A percentile compares a stretch with the other conserved stretches of the same genome.
These are phyloP conservation scores for Euglossa dilemma DNA, from an alignment of 1,140 invertebrate species.

Conservation along the genomic window DNA sequence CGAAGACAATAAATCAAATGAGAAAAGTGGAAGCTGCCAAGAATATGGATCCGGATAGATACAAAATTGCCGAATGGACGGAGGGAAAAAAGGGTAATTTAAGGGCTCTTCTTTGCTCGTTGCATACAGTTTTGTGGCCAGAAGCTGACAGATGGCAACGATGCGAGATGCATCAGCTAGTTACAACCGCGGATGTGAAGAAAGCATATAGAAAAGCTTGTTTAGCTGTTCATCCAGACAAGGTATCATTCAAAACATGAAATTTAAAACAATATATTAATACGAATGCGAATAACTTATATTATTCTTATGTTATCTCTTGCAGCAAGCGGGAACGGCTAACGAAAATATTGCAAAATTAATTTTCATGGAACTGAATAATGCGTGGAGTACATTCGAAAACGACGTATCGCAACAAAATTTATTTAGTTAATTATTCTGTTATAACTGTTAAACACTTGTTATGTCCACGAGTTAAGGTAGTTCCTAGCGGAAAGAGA, in stretches of 20 bases:
- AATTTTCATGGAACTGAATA: constrained; percentile 99
- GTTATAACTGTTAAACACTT: constrained; percentile 68
- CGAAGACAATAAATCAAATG: constrained; percentile 96
- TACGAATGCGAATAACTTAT: not conserved
- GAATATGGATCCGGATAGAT: constrained; percentile 95
- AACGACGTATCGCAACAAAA: constrained; percentile 93
- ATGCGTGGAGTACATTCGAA: constrained; percentile 99
- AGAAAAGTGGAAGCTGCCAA: constrained; percentile 92
- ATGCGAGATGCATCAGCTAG: constrained; percentile 96
- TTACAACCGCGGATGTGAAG: constrained; percentile 95
- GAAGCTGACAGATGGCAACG: constrained; percentile 94
- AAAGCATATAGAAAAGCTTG: constrained; percentile 98
- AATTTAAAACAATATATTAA: not conserved
- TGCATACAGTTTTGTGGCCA: constrained; percentile 97
- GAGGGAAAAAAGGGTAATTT: constrained; percentile 99
- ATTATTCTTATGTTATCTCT: not conserved
- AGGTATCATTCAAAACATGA: constrained; percentile 85
- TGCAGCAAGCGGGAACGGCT: constrained; percentile 92
- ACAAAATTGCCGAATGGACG: constrained; percentile 92
- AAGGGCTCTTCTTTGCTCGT: constrained; percentile 95
- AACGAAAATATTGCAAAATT: constrained; percentile 97
- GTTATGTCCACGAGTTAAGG: constrained; percentile 73
- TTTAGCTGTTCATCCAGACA: constrained; percentile 98
- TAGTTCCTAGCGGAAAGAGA: constrained; percentile 69
- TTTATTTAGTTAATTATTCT: constrained; percentile 86